These are phyloP conservation scores for Aricia artaxerxes DNA, from an alignment of 2,888 invertebrate genomes.

Conservation along the genomic window DNA sequence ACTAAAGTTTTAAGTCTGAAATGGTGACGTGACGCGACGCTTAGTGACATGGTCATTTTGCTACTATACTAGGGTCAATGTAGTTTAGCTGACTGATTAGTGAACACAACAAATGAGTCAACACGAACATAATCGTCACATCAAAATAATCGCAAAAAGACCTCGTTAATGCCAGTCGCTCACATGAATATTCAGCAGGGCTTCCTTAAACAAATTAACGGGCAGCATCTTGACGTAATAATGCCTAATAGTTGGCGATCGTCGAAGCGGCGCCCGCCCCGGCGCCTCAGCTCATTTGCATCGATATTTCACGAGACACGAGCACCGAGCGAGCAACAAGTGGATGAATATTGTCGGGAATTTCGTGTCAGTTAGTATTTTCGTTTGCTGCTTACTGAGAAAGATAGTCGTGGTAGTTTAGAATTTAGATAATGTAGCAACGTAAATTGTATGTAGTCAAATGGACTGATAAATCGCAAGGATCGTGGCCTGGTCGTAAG, in stretches of 20 bases:
- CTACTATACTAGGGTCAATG: background rate
- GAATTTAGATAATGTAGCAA: no score
- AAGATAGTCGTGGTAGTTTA: no score
- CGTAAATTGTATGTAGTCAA: no score
- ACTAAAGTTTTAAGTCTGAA: no score
- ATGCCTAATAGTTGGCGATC: constrained; percentile 53
- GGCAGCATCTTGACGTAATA: constrained; percentile 41
- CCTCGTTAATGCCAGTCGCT: constrained; percentile 25
- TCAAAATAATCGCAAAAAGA: background rate
- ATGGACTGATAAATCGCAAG: no score
- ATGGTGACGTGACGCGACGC: no score
- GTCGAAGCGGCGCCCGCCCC: constrained; percentile 51
- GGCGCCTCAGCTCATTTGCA: constrained; percentile 69
- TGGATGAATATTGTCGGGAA: constrained; percentile 33
- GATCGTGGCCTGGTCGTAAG: no score
- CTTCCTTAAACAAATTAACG: constrained; percentile 41
- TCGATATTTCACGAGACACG: constrained; percentile 54
- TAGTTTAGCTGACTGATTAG: background rate
- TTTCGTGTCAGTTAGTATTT: background rate
- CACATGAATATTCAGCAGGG: constrained; percentile 31
- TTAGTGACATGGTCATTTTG: background rate
- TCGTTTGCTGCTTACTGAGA: no score
- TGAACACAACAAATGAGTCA: background rate
- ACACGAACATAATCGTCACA: background rate
- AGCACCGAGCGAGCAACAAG: constrained; percentile 41